Evolutionary conservation across 64 coral and sea anemone species (phyloP).

Genomic region (Montipora foliosa): DNA sequence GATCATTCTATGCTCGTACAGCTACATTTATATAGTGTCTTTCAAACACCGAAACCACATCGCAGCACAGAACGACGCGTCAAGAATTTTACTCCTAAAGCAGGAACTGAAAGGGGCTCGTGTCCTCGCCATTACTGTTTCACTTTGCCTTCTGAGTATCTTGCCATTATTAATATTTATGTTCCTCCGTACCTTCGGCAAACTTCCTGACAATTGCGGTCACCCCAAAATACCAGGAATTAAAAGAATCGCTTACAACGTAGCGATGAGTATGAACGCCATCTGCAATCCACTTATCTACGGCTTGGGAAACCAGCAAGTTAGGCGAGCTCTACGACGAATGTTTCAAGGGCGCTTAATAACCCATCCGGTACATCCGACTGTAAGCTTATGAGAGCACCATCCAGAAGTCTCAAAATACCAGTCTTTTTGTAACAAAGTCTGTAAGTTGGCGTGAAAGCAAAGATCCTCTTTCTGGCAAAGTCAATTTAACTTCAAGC

Average conservation of each 20-base stretch:
- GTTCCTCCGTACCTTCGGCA: too few relatives aligned
- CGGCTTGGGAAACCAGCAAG: not conserved
- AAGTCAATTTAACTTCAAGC: not conserved
- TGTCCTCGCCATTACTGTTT: not conserved
- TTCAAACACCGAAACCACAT: conserved; percentile 1
- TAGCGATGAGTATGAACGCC: not conserved
- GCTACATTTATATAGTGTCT: conserved; percentile 1
- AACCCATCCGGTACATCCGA: too few relatives aligned
- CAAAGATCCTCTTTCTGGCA: too few relatives aligned
- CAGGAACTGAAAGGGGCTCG: conserved; percentile 1
- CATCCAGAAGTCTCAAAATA: too few relatives aligned
- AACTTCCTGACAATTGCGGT: too few relatives aligned
- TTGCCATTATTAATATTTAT: not conserved
- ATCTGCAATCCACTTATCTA: conserved; percentile 13
- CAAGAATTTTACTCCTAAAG: not conserved
- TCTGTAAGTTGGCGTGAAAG: too few relatives aligned
- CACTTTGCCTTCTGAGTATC: not conserved
- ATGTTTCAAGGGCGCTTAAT: not conserved
- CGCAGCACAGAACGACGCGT: not conserved
- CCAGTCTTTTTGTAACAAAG: too few relatives aligned
- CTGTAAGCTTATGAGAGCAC: too few relatives aligned
- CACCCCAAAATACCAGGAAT: not conserved
- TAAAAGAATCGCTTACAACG: not conserved
- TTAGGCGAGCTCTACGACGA: not conserved
- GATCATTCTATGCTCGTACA: not conserved